A percentile compares a stretch with the other conserved stretches of the same genome.
Evolutionary conservation across 2,888 invertebrate genomes (phyloP).

Genomic region (Trissolcus japonicus): DNA sequence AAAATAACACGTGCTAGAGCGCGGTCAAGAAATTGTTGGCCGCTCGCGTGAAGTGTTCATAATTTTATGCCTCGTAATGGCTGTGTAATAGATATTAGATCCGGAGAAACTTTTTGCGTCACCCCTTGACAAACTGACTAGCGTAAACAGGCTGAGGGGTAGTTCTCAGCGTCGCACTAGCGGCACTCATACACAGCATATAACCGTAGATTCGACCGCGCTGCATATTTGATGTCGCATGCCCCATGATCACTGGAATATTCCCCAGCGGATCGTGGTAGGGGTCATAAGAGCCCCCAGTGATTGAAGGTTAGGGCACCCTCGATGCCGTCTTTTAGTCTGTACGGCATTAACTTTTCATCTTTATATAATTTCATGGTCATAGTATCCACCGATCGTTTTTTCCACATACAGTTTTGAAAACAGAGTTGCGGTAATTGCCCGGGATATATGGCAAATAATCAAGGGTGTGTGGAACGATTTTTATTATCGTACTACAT

Average conservation of each 20-base stretch:
- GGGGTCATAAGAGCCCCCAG: slow-evolving; percentile 74
- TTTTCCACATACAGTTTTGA: slow-evolving; percentile 17
- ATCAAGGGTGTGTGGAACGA: slow-evolving; percentile 7
- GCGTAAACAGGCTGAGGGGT: slow-evolving; percentile 65
- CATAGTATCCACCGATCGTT: slow-evolving; percentile 54
- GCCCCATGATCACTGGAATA: slow-evolving; percentile 75
- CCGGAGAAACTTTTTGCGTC: slow-evolving; percentile 47
- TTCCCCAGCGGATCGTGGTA: slow-evolving; percentile 74
- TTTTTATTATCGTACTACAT: slow-evolving; percentile 7
- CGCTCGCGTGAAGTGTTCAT: slow-evolving; percentile 35
- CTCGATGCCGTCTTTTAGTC: slow-evolving; percentile 62
- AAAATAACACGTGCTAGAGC: neutral
- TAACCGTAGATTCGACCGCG: slow-evolving; percentile 75
- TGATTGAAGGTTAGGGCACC: slow-evolving; percentile 75
- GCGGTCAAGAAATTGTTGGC: slow-evolving; percentile 9
- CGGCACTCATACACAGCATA: slow-evolving; percentile 63
- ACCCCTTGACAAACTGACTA: slow-evolving; percentile 71
- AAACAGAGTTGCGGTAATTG: slow-evolving; percentile 41
- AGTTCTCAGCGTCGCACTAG: slow-evolving; percentile 49
- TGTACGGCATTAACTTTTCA: slow-evolving; percentile 73
- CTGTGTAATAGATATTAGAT: slow-evolving; percentile 57
- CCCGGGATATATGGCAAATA: slow-evolving; percentile 24
- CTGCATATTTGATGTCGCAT: slow-evolving; percentile 75
- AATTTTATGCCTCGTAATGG: slow-evolving; percentile 46
- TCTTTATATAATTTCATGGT: slow-evolving; percentile 73